Conservation (phyloP, 1,140 invertebrate species). For the Drosophila triauraria region DNA sequence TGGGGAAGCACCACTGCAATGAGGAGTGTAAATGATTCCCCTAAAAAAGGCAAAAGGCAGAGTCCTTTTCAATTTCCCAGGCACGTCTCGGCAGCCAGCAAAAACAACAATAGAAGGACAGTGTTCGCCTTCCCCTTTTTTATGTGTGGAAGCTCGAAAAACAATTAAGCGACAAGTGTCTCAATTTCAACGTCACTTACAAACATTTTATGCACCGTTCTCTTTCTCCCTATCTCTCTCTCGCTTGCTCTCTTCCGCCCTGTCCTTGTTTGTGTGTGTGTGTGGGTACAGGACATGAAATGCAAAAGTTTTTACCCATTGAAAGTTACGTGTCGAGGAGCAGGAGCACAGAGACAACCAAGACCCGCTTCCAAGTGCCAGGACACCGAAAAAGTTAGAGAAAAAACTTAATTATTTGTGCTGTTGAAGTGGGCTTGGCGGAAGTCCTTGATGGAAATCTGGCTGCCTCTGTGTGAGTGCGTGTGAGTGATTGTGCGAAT, state of each 20-base stretch:
- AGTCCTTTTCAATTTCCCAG: slow-evolving; percentile 65
- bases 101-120: slow-evolving; percentile 42
- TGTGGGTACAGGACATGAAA: slow-evolving; percentile 57
- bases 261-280: neutral
- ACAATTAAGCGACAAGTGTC: slow-evolving; percentile 83
- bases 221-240: too few species aligned
- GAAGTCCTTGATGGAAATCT: slow-evolving; percentile 46
- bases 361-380: slow-evolving; percentile 17
- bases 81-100: slow-evolving; percentile 65
- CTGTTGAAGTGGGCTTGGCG: slow-evolving; percentile 32
- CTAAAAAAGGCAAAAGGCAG: slow-evolving; percentile 61
- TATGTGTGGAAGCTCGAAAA: slow-evolving; percentile 73
- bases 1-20: slow-evolving; percentile 29
- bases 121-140: slow-evolving; percentile 33
- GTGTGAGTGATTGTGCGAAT: slow-evolving; percentile 42
- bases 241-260: slow-evolving; percentile 35
- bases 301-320: slow-evolving; percentile 81
- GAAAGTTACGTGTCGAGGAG: slow-evolving; percentile 62
- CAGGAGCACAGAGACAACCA: slow-evolving; percentile 37
- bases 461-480: slow-evolving; percentile 2
- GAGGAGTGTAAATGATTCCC: slow-evolving; percentile 45
- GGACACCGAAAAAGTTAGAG: slow-evolving; percentile 49
- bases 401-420: slow-evolving; percentile 82
- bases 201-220: slow-evolving; percentile 80
- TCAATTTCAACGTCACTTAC: slow-evolving; percentile 83